phyloP scores from a whole-genome alignment of 2,888 invertebrate genomes.

The Zygogramma bicolorata region DNA sequence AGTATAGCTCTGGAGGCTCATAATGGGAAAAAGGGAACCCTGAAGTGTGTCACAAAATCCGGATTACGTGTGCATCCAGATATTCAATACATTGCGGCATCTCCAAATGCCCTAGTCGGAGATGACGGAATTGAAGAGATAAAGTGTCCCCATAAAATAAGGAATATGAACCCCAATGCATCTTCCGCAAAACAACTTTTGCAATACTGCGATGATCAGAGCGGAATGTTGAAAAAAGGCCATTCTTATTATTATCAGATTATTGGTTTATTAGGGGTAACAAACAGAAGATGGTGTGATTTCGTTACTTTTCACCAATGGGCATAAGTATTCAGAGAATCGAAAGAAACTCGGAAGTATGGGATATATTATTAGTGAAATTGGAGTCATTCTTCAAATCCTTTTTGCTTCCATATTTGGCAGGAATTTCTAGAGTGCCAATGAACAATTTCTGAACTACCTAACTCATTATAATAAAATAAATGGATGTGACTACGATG shows the following conservation, averaged over 20 bases:
- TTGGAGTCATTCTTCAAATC: neutral
- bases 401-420: neutral
- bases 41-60: conserved; percentile 21
- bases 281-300: neutral
- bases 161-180: conserved; percentile 37
- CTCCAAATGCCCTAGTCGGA: conserved; percentile 48
- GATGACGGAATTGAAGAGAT: conserved; percentile 46
- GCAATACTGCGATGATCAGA: neutral
- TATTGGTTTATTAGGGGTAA: neutral
- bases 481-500: neutral
- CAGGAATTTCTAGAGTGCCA: neutral
- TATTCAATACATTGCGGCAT: conserved; percentile 46
- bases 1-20: neutral
- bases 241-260: neutral
- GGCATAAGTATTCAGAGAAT: neutral
- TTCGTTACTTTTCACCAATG: neutral
- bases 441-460: neutral
- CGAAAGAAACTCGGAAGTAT: neutral
- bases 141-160: conserved; percentile 50
- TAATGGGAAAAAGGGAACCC: neutral
- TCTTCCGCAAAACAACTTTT: conserved; percentile 29
- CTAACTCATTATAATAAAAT: neutral
- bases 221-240: neutral
- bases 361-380: neutral
- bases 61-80: conserved; percentile 47